Conservation (phyloP, 2,113 vertebrate genomes). For the Ictalurus punctatus region DNA sequence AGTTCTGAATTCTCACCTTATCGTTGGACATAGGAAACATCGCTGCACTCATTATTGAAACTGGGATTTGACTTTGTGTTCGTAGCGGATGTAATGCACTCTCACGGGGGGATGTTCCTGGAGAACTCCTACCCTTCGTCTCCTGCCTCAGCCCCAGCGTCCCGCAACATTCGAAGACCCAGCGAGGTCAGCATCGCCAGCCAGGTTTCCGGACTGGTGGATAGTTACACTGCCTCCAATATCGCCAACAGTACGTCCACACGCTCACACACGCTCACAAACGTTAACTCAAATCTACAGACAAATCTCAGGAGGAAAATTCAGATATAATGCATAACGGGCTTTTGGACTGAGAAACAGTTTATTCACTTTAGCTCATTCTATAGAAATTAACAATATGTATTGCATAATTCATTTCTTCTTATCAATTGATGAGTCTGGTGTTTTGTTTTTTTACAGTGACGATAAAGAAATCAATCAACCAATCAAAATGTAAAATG, state of each 20-base stretch:
- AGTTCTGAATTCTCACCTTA: neutral
- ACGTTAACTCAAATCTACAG: neutral
- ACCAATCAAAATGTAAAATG: neutral
- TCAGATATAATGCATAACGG: neutral
- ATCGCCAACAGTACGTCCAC: conserved; percentile 90
- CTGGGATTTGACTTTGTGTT: conserved; percentile 13
- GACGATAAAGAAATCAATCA: too few relatives aligned
- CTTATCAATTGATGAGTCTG: neutral
- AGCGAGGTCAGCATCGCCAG: conserved; percentile 95
- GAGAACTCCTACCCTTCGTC: conserved; percentile 72
- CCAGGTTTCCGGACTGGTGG: conserved; percentile 90
- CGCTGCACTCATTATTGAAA: neutral
- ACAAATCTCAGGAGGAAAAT: too few relatives aligned
- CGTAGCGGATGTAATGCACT: conserved; percentile 71
- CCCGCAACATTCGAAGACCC: conserved; percentile 80
- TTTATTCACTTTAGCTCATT: neutral
- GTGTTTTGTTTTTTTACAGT: too few relatives aligned
- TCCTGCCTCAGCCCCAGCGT: conserved; percentile 73
- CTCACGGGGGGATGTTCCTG: conserved; percentile 68
- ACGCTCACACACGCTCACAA: neutral
- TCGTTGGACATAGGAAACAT: neutral
- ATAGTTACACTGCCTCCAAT: conserved; percentile 90
- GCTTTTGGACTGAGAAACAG: neutral
- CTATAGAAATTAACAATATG: neutral
- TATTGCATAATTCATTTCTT: neutral